Evolutionary conservation across 2,888 invertebrate genomes (phyloP).

Genomic region (Phyllotreta striolata): DNA sequence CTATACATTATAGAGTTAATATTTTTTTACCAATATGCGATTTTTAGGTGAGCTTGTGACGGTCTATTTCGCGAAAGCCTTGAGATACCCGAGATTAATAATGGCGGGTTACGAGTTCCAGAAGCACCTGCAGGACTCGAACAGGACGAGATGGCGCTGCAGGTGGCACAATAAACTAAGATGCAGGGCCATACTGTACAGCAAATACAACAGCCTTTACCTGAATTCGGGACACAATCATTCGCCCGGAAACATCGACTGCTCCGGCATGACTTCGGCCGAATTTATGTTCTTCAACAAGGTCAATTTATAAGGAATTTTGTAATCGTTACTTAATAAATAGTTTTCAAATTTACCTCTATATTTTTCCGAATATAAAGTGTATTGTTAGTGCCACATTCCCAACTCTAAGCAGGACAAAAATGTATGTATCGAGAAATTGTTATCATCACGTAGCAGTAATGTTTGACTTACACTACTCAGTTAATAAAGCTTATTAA

Average conservation of each 20-base stretch:
- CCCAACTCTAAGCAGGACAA: too few species aligned
- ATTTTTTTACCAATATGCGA: neutral
- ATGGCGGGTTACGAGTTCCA: slow-evolving; percentile 46
- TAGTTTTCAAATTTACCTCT: too few species aligned
- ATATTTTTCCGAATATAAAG: too few species aligned
- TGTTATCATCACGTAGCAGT: too few species aligned
- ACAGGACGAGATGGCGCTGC: slow-evolving; percentile 48
- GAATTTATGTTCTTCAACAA: slow-evolving; percentile 10
- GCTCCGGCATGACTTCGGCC: slow-evolving; percentile 15
- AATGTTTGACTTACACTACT: too few species aligned
- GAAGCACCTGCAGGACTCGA: slow-evolving; percentile 41
- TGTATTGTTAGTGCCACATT: too few species aligned
- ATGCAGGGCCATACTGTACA: slow-evolving; percentile 45
- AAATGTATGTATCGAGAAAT: too few species aligned
- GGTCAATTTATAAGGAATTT: neutral
- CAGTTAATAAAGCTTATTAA: neutral
- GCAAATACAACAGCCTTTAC: slow-evolving; percentile 41
- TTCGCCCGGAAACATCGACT: slow-evolving; percentile 25
- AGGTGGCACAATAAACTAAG: slow-evolving; percentile 44
- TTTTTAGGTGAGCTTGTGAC: slow-evolving; percentile 28
- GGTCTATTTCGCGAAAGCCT: slow-evolving; percentile 39
- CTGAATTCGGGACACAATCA: slow-evolving; percentile 28
- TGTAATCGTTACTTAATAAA: too few species aligned
- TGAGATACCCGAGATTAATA: slow-evolving; percentile 49
- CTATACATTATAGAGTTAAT: neutral